Conservation (phyloP, 2,888 invertebrate genomes). For the Eristalis tenax region DNA sequence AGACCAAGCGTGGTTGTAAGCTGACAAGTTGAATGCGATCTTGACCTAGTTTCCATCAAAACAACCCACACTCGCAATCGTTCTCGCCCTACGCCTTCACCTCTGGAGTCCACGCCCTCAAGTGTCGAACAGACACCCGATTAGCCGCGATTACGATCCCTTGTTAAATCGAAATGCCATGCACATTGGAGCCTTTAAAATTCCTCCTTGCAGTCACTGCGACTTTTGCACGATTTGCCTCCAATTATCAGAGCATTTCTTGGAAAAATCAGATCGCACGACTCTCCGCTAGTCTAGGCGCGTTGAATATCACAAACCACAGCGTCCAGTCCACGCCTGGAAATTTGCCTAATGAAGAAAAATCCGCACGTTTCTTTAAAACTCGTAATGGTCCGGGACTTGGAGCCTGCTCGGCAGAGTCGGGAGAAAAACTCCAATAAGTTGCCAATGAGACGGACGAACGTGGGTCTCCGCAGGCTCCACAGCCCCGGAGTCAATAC, state of each 20-base stretch:
- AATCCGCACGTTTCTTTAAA: slow-evolving; percentile 8
- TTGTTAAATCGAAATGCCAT: background rate
- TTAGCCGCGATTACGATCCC: background rate
- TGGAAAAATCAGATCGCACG: background rate
- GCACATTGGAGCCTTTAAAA: too few relatives aligned
- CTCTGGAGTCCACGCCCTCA: background rate
- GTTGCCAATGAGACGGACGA: background rate
- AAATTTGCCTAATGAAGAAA: background rate
- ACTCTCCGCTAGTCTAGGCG: background rate
- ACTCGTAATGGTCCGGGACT: background rate
- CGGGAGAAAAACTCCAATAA: background rate
- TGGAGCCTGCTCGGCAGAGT: too few relatives aligned
- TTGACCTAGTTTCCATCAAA: background rate
- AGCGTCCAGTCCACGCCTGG: background rate
- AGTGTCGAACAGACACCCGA: background rate
- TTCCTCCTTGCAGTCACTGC: background rate
- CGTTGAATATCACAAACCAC: background rate
- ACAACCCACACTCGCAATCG: background rate
- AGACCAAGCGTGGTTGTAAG: background rate
- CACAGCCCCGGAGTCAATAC: slow-evolving; percentile 2
- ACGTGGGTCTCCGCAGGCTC: background rate
- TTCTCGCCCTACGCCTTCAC: background rate
- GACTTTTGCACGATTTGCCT: background rate
- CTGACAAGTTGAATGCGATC: background rate
- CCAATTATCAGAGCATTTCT: background rate